These are phyloP conservation scores for Blennius ocellaris DNA, from an alignment of 2,113 vertebrate genomes.

Conservation along the genomic window DNA sequence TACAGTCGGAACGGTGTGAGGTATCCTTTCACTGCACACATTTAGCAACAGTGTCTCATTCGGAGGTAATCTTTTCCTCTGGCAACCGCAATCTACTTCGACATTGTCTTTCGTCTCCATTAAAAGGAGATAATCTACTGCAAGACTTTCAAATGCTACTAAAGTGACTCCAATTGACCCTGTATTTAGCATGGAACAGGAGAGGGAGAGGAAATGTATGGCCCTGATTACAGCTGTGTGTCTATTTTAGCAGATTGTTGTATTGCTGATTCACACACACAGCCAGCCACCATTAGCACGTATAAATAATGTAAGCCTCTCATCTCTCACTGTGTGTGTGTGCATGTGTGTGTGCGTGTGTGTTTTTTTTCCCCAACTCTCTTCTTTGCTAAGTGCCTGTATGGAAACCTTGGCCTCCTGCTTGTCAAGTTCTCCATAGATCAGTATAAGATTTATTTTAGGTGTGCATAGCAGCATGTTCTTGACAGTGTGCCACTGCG, in stretches of 20 bases:
- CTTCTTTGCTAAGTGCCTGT: constrained; percentile 97
- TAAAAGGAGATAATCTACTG: constrained; percentile 85
- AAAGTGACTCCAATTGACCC: constrained; percentile 96
- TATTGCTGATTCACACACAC: constrained; percentile 88
- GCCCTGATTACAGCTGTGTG: constrained; percentile 94
- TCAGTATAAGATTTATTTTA: constrained; percentile 99
- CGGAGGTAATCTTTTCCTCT: constrained; percentile 64
- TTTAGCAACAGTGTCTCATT: constrained; percentile 46
- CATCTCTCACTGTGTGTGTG: constrained; percentile 38
- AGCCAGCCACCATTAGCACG: constrained; percentile 96
- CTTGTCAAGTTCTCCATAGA: constrained; percentile 99
- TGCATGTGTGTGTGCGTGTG: background rate
- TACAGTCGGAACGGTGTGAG: constrained; percentile 42
- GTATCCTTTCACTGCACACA: constrained; percentile 28
- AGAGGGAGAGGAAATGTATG: constrained; percentile 92
- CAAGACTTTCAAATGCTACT: constrained; percentile 91
- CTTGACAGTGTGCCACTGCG: constrained; percentile 90
- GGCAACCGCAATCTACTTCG: constrained; percentile 52
- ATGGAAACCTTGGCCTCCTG: constrained; percentile 93
- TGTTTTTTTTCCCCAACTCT: constrained; percentile 75
- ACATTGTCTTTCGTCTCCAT: constrained; percentile 79
- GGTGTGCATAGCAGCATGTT: constrained; percentile 94
- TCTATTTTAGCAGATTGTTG: constrained; percentile 94
- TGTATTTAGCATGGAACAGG: constrained; percentile 88
- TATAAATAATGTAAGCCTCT: constrained; percentile 98